Evolutionary conservation across 2,113 vertebrate genomes (phyloP).

Genomic region (Pithys albifrons): DNA sequence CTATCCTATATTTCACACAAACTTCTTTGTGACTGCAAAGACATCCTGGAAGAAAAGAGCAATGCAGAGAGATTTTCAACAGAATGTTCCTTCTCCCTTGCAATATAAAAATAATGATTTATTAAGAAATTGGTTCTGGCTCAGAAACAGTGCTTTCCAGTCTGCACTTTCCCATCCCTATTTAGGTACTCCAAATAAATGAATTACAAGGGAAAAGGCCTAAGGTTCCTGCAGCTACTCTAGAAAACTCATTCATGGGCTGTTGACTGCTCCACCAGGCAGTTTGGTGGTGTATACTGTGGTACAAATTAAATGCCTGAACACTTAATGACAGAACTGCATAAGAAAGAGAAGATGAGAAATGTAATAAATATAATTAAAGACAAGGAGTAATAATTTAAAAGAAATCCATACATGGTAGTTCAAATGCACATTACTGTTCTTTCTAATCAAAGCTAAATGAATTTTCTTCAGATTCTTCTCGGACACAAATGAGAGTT

Average conservation of each 20-base stretch:
- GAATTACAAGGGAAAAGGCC: background rate
- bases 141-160: background rate
- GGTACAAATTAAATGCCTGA: background rate
- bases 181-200: background rate
- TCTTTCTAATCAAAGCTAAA: background rate
- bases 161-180: background rate
- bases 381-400: background rate
- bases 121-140: background rate
- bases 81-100: background rate
- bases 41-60: background rate
- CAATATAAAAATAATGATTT: background rate
- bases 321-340: background rate
- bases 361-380: background rate
- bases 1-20: background rate
- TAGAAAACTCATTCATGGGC: background rate
- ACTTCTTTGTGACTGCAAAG: background rate
- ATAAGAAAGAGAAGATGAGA: background rate
- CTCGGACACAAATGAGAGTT: background rate
- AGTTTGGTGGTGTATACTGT: background rate
- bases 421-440: background rate
- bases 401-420: background rate
- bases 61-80: background rate
- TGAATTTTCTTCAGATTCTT: background rate
- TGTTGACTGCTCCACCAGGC: background rate
- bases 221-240: background rate